These are phyloP conservation scores for Timema podura DNA, from an alignment of 2,888 invertebrate species.

Conservation along the genomic window DNA sequence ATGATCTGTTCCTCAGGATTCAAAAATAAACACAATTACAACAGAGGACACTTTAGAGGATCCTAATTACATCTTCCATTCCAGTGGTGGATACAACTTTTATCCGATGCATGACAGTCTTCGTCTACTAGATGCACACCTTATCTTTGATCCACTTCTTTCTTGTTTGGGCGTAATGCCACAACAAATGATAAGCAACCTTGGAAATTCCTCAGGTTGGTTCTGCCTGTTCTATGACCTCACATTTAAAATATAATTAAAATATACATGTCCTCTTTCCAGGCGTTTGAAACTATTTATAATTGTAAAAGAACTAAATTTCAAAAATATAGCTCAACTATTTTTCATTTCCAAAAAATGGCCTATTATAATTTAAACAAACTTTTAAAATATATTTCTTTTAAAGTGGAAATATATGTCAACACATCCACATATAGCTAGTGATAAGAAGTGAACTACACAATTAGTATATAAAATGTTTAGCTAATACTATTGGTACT, in stretches of 20 bases:
- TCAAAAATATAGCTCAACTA: background rate
- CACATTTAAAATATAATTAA: too few species aligned
- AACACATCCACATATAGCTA: too few species aligned
- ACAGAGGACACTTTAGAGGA: conserved; percentile 42
- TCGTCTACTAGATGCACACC: conserved; percentile 84
- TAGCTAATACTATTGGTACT: too few species aligned
- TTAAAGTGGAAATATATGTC: too few species aligned
- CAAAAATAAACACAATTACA: conserved; percentile 46
- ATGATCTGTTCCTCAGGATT: too few species aligned
- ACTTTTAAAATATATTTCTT: too few species aligned
- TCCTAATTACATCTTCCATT: conserved; percentile 35
- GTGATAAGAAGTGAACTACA: too few species aligned
- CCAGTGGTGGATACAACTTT: conserved; percentile 55
- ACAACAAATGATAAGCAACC: conserved; percentile 62
- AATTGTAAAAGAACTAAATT: conserved; percentile 17
- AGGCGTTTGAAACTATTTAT: background rate
- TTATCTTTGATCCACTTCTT: conserved; percentile 88
- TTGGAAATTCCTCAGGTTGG: conserved; percentile 23
- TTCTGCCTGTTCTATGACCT: too few species aligned
- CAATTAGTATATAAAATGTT: too few species aligned
- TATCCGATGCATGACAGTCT: conserved; percentile 79
- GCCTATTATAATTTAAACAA: too few species aligned
- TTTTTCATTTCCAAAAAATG: too few species aligned
- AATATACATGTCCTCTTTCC: too few species aligned
- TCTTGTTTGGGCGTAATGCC: conserved; percentile 88